A percentile compares a stretch with the other conserved stretches of the same genome.
phyloP scores from a whole-genome alignment of 2,797 vertebrate species.

The Lacerta viridis region DNA sequence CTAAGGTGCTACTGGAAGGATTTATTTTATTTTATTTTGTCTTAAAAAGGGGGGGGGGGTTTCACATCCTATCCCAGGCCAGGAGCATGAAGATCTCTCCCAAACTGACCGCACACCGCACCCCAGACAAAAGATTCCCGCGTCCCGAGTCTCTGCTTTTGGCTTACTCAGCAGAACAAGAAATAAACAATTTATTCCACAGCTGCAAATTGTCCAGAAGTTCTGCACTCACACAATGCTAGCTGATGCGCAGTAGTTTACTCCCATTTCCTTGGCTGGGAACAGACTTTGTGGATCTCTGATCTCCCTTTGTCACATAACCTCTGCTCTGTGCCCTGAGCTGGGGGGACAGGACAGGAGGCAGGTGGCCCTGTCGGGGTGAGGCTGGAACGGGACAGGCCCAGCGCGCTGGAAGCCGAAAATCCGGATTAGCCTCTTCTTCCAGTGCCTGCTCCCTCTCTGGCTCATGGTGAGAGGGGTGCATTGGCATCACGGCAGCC shows the following conservation, averaged over 20 bases:
- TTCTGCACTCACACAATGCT: not conserved
- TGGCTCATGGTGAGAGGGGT: not conserved
- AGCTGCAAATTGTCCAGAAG: not conserved
- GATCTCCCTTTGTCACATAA: rapidly evolving
- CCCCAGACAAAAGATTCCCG: not conserved
- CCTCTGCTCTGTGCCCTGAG: not conserved
- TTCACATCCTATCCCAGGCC: not conserved
- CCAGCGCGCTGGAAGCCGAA: not conserved
- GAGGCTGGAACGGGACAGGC: not conserved
- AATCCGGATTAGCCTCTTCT: not conserved
- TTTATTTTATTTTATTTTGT: too few species aligned
- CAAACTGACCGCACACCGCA: not conserved
- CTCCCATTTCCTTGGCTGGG: not conserved
- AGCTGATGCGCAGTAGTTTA: too few species aligned
- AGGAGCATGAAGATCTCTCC: not conserved
- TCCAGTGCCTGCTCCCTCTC: not conserved
- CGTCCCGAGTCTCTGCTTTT: not conserved
- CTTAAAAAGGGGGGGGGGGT: rapidly evolving
- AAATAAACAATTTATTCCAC: too few species aligned
- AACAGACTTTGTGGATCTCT: not conserved
- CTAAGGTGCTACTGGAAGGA: too few species aligned
- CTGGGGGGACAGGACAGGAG: not conserved
- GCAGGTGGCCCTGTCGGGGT: not conserved
- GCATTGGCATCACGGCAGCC: too few species aligned
- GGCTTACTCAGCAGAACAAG: not conserved